A percentile compares a stretch with the other conserved stretches of the same genome.
Evolutionary conservation across 2,797 vertebrate genomes (phyloP).

Genomic region (Hipposideros larvatus): DNA sequence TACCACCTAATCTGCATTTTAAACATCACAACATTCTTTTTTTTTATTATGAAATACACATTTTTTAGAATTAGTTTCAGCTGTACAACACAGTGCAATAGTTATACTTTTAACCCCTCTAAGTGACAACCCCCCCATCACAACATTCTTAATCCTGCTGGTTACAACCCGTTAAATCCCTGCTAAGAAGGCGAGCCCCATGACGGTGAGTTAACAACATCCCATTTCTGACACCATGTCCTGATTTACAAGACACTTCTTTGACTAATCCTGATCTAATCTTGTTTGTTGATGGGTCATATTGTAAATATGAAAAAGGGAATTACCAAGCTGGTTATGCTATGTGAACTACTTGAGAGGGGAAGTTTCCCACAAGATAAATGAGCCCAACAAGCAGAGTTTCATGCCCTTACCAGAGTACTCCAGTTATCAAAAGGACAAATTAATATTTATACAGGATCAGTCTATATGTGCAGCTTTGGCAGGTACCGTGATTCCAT

Average conservation of each 20-base stretch:
- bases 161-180: not conserved
- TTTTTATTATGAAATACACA: too few relatives aligned
- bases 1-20: not conserved
- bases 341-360: not conserved
- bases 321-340: not conserved
- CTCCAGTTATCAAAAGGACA: not conserved
- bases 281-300: not conserved
- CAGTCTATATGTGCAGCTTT: not conserved
- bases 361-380: not conserved
- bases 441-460: not conserved
- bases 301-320: not conserved
- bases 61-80: too few relatives aligned
- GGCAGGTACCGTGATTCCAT: not conserved
- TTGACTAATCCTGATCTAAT: not conserved
- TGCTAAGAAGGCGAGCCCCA: not conserved
- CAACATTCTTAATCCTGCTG: not conserved
- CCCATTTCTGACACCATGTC: not conserved
- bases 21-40: not conserved
- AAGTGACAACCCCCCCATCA: not conserved
- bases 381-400: not conserved
- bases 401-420: not conserved
- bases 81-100: too few relatives aligned
- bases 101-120: too few relatives aligned
- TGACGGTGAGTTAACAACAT: not conserved
- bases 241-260: not conserved